Percentiles rank a stretch among this genome's conserved stretches.
Conservation (phyloP, 2,888 invertebrate genomes). For the Exocentrus adspersus region DNA sequence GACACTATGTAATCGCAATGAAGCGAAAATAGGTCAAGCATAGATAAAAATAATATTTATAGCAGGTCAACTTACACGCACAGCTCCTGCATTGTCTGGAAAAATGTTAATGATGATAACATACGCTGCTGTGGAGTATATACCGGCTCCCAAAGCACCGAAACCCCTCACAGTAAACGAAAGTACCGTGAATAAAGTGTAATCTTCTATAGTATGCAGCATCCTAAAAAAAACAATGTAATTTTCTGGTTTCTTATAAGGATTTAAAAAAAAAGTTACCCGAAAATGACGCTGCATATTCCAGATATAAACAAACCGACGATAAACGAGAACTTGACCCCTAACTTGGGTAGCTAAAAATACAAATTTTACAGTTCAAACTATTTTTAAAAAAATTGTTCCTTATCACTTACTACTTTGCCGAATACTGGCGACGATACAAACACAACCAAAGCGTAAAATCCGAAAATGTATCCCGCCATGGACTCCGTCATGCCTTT, state of each 20-base stretch:
- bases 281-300: slow-evolving; percentile 77
- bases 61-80: slow-evolving; percentile 72
- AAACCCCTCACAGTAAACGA: slow-evolving; percentile 78
- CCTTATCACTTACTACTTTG: slow-evolving; percentile 71
- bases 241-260: no score
- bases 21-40: no score
- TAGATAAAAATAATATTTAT: no score
- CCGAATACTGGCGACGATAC: slow-evolving; percentile 78
- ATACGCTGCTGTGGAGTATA: slow-evolving; percentile 80
- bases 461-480: slow-evolving; percentile 80
- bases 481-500: slow-evolving; percentile 77
- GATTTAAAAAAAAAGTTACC: slow-evolving; percentile 66
- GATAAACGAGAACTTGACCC: slow-evolving; percentile 76
- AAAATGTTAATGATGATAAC: slow-evolving; percentile 81
- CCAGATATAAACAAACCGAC: slow-evolving; percentile 77
- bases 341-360: slow-evolving; percentile 74
- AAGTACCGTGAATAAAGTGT: slow-evolving; percentile 70
- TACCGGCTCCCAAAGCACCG: slow-evolving; percentile 80
- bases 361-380: slow-evolving; percentile 28
- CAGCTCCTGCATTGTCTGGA: slow-evolving; percentile 77
- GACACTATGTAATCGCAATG: no score
- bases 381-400: slow-evolving; percentile 3
- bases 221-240: slow-evolving; percentile 64
- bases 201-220: slow-evolving; percentile 71
- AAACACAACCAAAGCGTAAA: slow-evolving; percentile 80